A percentile compares a stretch with the other conserved stretches of the same genome.
phyloP scores from a whole-genome alignment of 2,888 invertebrate species.

The Taphrorychus bicolor region DNA sequence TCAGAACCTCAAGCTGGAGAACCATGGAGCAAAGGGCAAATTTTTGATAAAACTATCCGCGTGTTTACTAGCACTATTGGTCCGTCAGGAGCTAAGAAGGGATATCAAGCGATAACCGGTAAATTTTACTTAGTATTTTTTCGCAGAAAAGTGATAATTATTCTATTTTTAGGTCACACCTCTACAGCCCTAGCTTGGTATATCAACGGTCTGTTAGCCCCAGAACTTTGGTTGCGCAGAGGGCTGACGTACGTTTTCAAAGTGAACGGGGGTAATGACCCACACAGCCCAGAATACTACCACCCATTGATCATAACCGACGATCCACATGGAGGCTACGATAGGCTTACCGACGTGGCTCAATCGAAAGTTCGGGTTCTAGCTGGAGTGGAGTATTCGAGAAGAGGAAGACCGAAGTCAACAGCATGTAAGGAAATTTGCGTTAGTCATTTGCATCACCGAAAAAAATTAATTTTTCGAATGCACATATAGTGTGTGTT shows the following conservation, averaged over 20 bases:
- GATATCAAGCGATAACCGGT: constrained; percentile 78
- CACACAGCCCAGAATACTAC: constrained; percentile 83
- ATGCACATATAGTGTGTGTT: too few species aligned
- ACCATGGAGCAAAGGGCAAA: constrained; percentile 70
- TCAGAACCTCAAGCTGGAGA: constrained; percentile 53
- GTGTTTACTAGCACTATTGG: constrained; percentile 84
- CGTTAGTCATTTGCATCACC: too few species aligned
- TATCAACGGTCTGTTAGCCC: constrained; percentile 87
- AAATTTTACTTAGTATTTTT: too few species aligned
- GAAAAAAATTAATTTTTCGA: too few species aligned
- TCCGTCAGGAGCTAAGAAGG: constrained; percentile 81
- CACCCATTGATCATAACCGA: constrained; percentile 90
- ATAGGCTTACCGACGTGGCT: constrained; percentile 73
- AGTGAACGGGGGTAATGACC: constrained; percentile 86
- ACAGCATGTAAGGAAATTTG: constrained; percentile 68
- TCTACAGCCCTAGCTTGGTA: constrained; percentile 86
- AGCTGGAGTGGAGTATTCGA: constrained; percentile 82
- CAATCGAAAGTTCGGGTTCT: constrained; percentile 76
- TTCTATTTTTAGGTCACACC: constrained; percentile 63
- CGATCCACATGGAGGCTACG: constrained; percentile 84
- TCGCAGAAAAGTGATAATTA: not conserved
- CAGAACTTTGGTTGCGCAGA: constrained; percentile 85
- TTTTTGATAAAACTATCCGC: constrained; percentile 74
- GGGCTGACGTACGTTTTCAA: constrained; percentile 85
- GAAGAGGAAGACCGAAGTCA: constrained; percentile 80